Evolutionary conservation across 1,140 invertebrate genomes (phyloP), one percentile per base, ranked within the genome.

Genomic region (Conus ventricosus): DNA sequence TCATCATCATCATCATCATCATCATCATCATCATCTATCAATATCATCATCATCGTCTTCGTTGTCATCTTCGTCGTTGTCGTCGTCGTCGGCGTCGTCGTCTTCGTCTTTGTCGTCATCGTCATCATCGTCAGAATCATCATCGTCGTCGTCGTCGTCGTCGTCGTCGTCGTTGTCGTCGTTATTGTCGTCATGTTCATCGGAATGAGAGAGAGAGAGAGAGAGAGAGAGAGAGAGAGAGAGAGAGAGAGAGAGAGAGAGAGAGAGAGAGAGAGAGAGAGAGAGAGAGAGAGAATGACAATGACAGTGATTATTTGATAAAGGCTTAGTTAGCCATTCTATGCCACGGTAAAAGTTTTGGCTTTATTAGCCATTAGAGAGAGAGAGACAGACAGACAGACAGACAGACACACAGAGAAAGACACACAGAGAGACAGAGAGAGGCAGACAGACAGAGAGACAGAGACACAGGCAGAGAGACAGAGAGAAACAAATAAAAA

Each of bases 281-380:
- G 20, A 85, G 4, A 78, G 55, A 85, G 1, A 55, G 4, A 86
- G 11, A 86, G 13, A 23, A 23, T 27, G 71, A 20, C 1, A 81
- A 11, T n/a, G 7, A 78, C 23, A 15, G 94, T 93, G n/a, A 94
- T 90, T 20, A 86, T 90, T 4, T 93, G 76, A 3, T n/a, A n/a
- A n/a, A n/a, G 94, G 88, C 84, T 94, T 92, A 39, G 3, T 3
- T 39, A 3, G 39, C 39, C 39, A 39, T 39, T 39, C 39, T 39
- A 3, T 1, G 39, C 39, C 39, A 39, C 39, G 39, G 39, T 39
- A 39, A 39, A 39, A 39, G 39, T 39, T 39, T 39, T 39, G 39
- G 39, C 39, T 39, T 39, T 39, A 39, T 93, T 55, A 39, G 39
- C 39, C 39, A 39, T 39, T 39, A 39, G 39, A 39, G 39, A 39